These are phyloP conservation scores for Nannoperca obscura DNA, from an alignment of 2,797 vertebrate species.

Conservation along the genomic window DNA sequence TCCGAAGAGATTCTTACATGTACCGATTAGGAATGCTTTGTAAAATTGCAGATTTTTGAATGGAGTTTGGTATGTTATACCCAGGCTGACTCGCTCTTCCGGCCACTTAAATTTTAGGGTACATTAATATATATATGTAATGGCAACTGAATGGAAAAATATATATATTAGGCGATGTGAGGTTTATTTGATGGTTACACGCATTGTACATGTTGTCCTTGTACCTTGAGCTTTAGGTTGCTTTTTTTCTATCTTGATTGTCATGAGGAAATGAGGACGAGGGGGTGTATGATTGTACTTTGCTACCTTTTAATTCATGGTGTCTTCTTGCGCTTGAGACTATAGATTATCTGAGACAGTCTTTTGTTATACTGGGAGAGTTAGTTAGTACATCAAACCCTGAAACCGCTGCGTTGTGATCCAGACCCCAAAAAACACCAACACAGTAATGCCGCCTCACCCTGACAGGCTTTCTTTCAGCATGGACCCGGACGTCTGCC, in stretches of 20 bases:
- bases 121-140: background rate
- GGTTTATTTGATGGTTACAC: background rate
- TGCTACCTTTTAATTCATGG: background rate
- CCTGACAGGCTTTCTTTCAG: constrained; percentile 41
- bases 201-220: constrained; percentile 11
- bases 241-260: constrained; percentile 39
- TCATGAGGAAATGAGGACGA: constrained; percentile 1
- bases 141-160: background rate
- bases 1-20: background rate
- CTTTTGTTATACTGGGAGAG: background rate
- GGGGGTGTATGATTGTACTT: background rate
- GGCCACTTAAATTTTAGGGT: background rate
- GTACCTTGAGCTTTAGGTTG: constrained; percentile 56
- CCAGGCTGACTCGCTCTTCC: background rate
- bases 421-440: background rate
- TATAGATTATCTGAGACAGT: background rate
- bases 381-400: no score
- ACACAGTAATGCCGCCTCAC: constrained; percentile 15
- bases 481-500: constrained; percentile 66
- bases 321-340: background rate
- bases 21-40: accelerated
- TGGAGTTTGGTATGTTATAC: background rate
- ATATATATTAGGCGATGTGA: background rate
- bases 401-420: background rate
- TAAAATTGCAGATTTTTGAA: background rate